These are phyloP conservation scores for Galleria mellonella DNA, from an alignment of 1,140 invertebrate species.

Conservation along the genomic window DNA sequence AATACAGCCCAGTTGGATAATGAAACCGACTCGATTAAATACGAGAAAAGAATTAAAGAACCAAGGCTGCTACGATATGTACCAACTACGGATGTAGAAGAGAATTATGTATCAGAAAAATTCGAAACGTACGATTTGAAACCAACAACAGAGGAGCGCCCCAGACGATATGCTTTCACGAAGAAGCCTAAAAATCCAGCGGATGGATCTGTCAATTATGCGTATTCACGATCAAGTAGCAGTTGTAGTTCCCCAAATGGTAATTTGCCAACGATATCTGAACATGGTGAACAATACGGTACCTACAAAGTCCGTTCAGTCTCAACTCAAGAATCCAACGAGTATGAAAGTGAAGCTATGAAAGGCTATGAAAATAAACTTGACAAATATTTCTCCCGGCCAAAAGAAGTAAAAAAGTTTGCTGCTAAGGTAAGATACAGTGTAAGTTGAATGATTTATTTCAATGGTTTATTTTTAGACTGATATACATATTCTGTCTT, in stretches of 20 bases:
- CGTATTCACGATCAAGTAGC: constrained; percentile 58
- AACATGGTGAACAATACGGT: constrained; percentile 54
- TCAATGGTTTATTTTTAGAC: neutral
- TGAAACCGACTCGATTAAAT: constrained; percentile 63
- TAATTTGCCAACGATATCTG: constrained; percentile 61
- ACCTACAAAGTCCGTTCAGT: constrained; percentile 40
- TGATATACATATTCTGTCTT: neutral
- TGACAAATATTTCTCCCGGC: constrained; percentile 61
- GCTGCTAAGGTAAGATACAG: constrained; percentile 52
- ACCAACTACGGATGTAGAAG: constrained; percentile 54
- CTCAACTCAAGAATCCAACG: constrained; percentile 16
- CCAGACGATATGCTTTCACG: constrained; percentile 47
- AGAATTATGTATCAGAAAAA: constrained; percentile 51
- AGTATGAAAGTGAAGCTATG: constrained; percentile 27
- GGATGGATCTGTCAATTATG: constrained; percentile 62
- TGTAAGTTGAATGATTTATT: constrained; percentile 22
- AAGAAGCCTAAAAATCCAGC: constrained; percentile 61
- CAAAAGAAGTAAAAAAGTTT: constrained; percentile 51
- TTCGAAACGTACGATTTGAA: constrained; percentile 60
- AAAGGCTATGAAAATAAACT: constrained; percentile 51
- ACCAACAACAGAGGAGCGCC: constrained; percentile 36
- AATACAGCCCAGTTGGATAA: constrained; percentile 54
- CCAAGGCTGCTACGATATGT: constrained; percentile 55
- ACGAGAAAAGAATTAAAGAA: constrained; percentile 59
- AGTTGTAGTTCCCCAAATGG: constrained; percentile 55